phyloP scores from a whole-genome alignment of 2,888 invertebrate species.

The Melieria crassipennis region DNA sequence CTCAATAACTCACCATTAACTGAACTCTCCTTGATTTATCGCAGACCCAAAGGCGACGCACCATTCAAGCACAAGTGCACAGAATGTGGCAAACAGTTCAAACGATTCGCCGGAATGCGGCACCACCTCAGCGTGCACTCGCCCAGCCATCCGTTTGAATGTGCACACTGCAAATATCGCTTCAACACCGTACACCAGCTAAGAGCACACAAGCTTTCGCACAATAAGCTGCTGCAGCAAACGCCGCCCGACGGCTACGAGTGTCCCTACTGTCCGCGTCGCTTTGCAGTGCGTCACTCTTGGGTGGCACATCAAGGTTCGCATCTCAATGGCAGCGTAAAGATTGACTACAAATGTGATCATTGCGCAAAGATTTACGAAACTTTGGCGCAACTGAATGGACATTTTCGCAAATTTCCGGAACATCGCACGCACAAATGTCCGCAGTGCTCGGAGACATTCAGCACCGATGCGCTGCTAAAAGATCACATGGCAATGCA shows the following conservation, averaged over 20 bases:
- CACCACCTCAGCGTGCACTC: slow-evolving; percentile 51
- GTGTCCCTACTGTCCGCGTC: slow-evolving; percentile 69
- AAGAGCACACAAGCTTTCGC: slow-evolving; percentile 48
- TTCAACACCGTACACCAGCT: slow-evolving; percentile 42
- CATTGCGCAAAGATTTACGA: slow-evolving; percentile 67
- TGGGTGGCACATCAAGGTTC: slow-evolving; percentile 66
- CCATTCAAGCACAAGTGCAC: slow-evolving; percentile 54
- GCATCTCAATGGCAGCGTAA: slow-evolving; percentile 43
- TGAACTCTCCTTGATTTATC: background rate
- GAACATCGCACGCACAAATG: slow-evolving; percentile 69
- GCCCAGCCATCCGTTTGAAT: slow-evolving; percentile 52
- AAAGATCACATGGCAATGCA: slow-evolving; percentile 48
- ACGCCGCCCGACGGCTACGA: slow-evolving; percentile 52
- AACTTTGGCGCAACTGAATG: slow-evolving; percentile 64
- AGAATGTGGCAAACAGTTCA: slow-evolving; percentile 67
- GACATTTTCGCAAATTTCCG: slow-evolving; percentile 69
- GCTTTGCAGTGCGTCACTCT: slow-evolving; percentile 68
- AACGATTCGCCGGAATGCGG: slow-evolving; percentile 65
- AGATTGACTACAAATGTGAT: slow-evolving; percentile 61
- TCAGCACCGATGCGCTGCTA: slow-evolving; percentile 70
- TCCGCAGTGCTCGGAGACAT: slow-evolving; percentile 70
- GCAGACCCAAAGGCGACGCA: slow-evolving; percentile 37
- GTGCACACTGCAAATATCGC: slow-evolving; percentile 46
- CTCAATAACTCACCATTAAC: background rate
- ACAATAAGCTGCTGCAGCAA: slow-evolving; percentile 11